These are phyloP conservation scores for Henricia sp. DNA, from an alignment of 53 echinoderm and acorn worm genomes.

Conservation along the genomic window DNA sequence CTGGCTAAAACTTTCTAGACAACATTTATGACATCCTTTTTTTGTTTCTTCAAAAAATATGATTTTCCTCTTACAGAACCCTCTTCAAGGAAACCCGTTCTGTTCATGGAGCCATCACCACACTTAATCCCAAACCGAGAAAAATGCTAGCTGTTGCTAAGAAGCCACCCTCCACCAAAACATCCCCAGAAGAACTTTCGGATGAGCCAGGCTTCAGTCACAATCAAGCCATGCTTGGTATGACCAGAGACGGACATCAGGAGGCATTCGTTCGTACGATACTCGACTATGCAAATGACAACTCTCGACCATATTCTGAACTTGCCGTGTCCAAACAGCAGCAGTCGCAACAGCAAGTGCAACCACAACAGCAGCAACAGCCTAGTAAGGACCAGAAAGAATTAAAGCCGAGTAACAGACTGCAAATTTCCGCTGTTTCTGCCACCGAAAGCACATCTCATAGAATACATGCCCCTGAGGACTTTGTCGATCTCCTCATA, in stretches of 20 bases:
- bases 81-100: slow-evolving; percentile 84
- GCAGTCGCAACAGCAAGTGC: neutral
- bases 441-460: neutral
- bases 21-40: neutral
- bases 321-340: neutral
- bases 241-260: slow-evolving; percentile 62
- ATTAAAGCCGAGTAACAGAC: slow-evolving; percentile 14
- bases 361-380: too few species aligned
- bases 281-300: slow-evolving; percentile 51
- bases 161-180: slow-evolving; percentile 58
- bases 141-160: slow-evolving; percentile 52
- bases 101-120: slow-evolving; percentile 81
- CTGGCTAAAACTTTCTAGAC: too few species aligned
- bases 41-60: neutral
- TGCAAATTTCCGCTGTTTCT: slow-evolving; percentile 22
- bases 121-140: slow-evolving; percentile 63
- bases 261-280: slow-evolving; percentile 31
- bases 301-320: slow-evolving; percentile 1
- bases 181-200: slow-evolving; percentile 40
- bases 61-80: slow-evolving; percentile 53
- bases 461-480: slow-evolving; percentile 33
- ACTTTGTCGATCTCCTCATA: slow-evolving; percentile 56
- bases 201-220: slow-evolving; percentile 16
- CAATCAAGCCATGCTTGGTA: slow-evolving; percentile 3
- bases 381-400: neutral